Base-by-base conservation (phyloP, 2,888 invertebrate genomes). In the Acleris literana region DNA sequence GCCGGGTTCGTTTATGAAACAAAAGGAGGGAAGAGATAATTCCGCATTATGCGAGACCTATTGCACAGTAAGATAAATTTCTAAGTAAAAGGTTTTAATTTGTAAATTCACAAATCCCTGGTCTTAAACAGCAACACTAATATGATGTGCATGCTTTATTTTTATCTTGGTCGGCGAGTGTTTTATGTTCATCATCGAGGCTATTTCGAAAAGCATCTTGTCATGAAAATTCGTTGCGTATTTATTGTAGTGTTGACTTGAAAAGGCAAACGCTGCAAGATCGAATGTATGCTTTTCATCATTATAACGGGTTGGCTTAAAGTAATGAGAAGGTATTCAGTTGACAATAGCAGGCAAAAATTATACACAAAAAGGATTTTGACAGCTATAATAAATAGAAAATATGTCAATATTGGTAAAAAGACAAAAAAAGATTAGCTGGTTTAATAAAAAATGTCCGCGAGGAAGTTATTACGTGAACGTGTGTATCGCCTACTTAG, bases 101-200 rank as follows among this genome's bases (percentile, higher is more conserved):
- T 51, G n/a, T 55, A 51, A 59, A 22, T 60, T 46, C 52, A 61
- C 51, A 44, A 56, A 56, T 56, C 44, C 9, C n/a, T 17, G 20
- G 29, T n/a, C 18, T 51, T 17, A 49, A 18, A 52, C 49, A 48
- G 18, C 29, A n/a, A n/a, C 52, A 49, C 17, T 46, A 51, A 49
- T 52, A 56, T 61, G 69, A 71, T 71, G 76, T 70, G 74, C 76
- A 73, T 76, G 76, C 78, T 80, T 79, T 77, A 76, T 72, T 64
- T 74, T 61, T 73, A 73, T 72, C 75, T 82, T 74, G 64, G 76
- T 76, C 70, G 69, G 71, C 72, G 72, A 78, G 72, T 80, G 79
- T 76, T 81, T 80, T 77, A 75, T 77, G 75, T 75, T 77, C 76
- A 77, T 81, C 79, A 79, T 74, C 80, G 74, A 73, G 74, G 70